Conservation (phyloP, 2,888 invertebrate genomes). For the Yponomeuta evonymella region DNA sequence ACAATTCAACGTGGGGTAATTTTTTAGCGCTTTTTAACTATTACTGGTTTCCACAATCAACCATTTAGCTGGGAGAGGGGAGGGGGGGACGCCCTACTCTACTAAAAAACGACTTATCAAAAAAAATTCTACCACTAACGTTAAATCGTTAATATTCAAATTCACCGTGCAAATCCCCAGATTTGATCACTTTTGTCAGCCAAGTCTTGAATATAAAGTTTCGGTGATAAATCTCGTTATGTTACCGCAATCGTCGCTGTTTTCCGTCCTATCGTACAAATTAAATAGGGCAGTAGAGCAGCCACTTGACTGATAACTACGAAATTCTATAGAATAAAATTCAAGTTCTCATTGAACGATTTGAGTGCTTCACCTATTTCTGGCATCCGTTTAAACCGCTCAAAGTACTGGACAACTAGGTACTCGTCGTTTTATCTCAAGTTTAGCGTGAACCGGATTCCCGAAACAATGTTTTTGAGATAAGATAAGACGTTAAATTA, state of each 20-base stretch:
- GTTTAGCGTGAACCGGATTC: not conserved
- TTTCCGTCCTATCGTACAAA: not conserved
- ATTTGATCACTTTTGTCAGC: not conserved
- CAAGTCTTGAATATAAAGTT: not conserved
- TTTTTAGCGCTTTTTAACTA: no score
- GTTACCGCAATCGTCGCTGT: not conserved
- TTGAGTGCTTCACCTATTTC: not conserved
- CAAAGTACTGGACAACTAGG: not conserved
- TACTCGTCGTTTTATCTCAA: not conserved
- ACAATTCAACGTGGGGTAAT: no score
- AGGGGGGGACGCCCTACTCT: no score
- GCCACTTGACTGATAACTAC: conserved; percentile 1
- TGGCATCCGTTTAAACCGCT: not conserved
- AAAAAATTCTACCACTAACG: no score
- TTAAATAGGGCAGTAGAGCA: conserved; percentile 7
- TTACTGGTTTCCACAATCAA: no score
- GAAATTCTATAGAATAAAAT: not conserved
- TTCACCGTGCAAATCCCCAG: not conserved
- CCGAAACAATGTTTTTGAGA: not conserved
- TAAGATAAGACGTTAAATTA: not conserved
- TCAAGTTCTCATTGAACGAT: not conserved
- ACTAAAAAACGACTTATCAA: no score
- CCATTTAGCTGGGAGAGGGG: no score
- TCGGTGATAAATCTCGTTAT: not conserved
- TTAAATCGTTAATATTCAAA: no score